Conservation (phyloP, 2,888 invertebrate species). For the Tinea pellionella region DNA sequence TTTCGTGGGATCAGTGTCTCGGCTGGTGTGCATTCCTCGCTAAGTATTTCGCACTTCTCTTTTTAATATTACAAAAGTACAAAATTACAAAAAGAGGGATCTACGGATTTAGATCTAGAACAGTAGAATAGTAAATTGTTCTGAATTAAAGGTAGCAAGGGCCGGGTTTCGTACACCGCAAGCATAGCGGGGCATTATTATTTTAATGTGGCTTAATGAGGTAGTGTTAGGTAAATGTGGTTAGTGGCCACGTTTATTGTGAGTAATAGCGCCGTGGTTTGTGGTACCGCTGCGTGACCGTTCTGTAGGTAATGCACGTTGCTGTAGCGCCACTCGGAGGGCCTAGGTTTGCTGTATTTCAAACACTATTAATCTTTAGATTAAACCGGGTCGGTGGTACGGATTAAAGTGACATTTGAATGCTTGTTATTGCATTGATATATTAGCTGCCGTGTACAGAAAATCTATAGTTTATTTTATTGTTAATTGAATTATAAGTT, state of each 20-base stretch:
- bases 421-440: slow-evolving; percentile 21
- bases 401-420: slow-evolving; percentile 38
- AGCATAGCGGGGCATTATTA: slow-evolving; percentile 38
- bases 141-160: not conserved
- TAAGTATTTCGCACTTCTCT: slow-evolving; percentile 30
- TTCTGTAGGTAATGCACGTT: not conserved
- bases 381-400: slow-evolving; percentile 36
- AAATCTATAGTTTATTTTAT: slow-evolving; percentile 15
- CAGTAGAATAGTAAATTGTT: not conserved
- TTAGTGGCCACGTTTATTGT: slow-evolving; percentile 37
- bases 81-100: not conserved
- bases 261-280: slow-evolving; percentile 42
- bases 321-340: slow-evolving; percentile 1
- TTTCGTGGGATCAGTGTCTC: slow-evolving; percentile 50
- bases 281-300: slow-evolving; percentile 42
- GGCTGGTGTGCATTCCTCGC: slow-evolving; percentile 41
- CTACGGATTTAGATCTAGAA: not conserved
- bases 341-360: not conserved
- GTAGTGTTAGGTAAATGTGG: slow-evolving; percentile 41
- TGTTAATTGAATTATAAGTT: slow-evolving; percentile 16
- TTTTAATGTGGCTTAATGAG: slow-evolving; percentile 49
- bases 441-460: slow-evolving; percentile 17
- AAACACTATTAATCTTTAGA: slow-evolving; percentile 43
- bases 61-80: not conserved
- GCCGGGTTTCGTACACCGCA: slow-evolving; percentile 22